Evolutionary conservation across 23 tunicate species (phyloP).

Genomic region (Ascidia mentula): DNA sequence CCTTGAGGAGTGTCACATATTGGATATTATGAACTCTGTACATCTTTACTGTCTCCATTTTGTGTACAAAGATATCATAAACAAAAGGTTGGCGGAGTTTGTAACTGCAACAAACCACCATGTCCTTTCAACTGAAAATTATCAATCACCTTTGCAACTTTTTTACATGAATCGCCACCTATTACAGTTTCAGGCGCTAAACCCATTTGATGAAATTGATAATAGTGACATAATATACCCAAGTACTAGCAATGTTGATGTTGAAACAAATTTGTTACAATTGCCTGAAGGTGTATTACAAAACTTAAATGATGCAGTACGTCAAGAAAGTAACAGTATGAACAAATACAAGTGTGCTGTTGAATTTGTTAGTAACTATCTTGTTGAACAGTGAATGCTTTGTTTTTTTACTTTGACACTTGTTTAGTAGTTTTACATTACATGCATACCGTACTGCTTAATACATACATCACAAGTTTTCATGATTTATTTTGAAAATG

Average conservation of each 20-base stretch:
- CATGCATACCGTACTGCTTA: too few relatives aligned
- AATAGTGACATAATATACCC: neutral
- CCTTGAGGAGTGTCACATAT: neutral
- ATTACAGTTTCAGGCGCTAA: neutral
- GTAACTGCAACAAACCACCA: neutral
- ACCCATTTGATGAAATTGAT: neutral
- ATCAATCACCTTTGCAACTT: neutral
- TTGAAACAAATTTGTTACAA: neutral
- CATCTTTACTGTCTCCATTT: slow-evolving; percentile 1
- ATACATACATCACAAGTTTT: too few relatives aligned
- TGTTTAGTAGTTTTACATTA: too few relatives aligned
- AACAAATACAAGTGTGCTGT: too few relatives aligned
- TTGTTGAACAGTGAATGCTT: too few relatives aligned
- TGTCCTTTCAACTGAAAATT: neutral
- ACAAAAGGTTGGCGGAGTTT: neutral
- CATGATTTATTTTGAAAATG: too few relatives aligned
- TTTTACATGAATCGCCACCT: neutral
- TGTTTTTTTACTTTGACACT: too few relatives aligned
- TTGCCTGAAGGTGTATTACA: too few relatives aligned
- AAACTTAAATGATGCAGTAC: too few relatives aligned
- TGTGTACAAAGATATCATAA: neutral
- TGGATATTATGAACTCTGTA: neutral
- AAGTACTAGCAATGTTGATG: neutral
- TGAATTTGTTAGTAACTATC: too few relatives aligned
- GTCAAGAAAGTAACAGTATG: too few relatives aligned